Percentiles rank a stretch among this genome's conserved stretches.
Evolutionary conservation across 2,797 vertebrate genomes (phyloP).

Genomic region (Pantherophis vulpinus): DNA sequence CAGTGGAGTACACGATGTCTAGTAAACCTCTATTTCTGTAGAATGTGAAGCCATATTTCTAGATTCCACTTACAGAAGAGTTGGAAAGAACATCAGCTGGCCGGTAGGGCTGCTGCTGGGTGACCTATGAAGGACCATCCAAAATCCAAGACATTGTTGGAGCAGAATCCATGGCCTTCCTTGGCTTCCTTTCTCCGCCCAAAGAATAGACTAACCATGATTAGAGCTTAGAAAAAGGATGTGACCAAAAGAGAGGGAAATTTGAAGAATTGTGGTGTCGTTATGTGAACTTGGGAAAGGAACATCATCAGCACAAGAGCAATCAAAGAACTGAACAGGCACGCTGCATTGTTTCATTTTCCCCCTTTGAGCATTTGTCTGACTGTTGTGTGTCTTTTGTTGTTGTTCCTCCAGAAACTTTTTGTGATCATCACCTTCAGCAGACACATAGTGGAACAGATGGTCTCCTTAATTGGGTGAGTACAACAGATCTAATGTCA

Average conservation of each 20-base stretch:
- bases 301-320: slow-evolving; percentile 7
- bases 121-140: not conserved
- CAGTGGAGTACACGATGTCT: accelerated
- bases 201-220: not conserved
- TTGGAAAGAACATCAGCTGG: not conserved
- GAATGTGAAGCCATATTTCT: not conserved
- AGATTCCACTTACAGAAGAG: not conserved
- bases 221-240: not conserved
- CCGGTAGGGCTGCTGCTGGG: no score
- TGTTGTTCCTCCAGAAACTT: slow-evolving; percentile 85
- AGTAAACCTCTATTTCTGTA: not conserved
- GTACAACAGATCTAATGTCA: slow-evolving; percentile 67
- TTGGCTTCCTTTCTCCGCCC: not conserved
- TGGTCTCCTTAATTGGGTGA: slow-evolving; percentile 92
- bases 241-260: not conserved
- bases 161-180: not conserved
- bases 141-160: not conserved
- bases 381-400: slow-evolving; percentile 50
- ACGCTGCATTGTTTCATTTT: slow-evolving; percentile 13
- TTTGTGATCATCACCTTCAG: slow-evolving; percentile 93
- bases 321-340: not conserved
- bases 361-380: slow-evolving; percentile 19
- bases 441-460: slow-evolving; percentile 92
- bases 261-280: not conserved
- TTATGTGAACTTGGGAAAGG: not conserved